Percentiles rank a stretch among this genome's conserved stretches.
These are phyloP conservation scores for Muscicapa striata DNA, from an alignment of 2,797 vertebrate genomes.

Conservation along the genomic window DNA sequence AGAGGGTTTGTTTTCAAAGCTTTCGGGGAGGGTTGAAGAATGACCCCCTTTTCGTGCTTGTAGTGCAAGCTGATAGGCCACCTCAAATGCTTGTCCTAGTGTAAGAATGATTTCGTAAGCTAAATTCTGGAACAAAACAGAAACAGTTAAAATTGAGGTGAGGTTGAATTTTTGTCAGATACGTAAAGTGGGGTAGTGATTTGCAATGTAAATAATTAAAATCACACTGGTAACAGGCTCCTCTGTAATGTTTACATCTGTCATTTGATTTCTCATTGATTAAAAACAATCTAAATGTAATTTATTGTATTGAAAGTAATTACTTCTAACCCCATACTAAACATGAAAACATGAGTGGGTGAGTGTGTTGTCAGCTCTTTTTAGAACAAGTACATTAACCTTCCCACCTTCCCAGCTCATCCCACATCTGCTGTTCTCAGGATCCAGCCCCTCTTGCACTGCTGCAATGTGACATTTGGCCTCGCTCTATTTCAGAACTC, in stretches of 20 bases:
- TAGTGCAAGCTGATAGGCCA: slow-evolving; percentile 97
- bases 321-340: slow-evolving; percentile 10
- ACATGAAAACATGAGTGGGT: background rate
- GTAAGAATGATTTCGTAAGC: slow-evolving; percentile 99
- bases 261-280: slow-evolving; percentile 22
- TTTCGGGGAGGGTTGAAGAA: slow-evolving; percentile 96
- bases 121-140: slow-evolving; percentile 86
- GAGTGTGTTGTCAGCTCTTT: background rate
- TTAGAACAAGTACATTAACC: background rate
- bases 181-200: background rate
- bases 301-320: slow-evolving; percentile 39
- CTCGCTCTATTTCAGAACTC: background rate
- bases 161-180: background rate
- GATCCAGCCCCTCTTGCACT: background rate
- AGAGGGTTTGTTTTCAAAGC: slow-evolving; percentile 96
- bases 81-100: slow-evolving; percentile 97
- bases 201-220: background rate
- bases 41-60: slow-evolving; percentile 98
- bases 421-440: background rate
- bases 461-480: background rate
- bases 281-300: slow-evolving; percentile 40
- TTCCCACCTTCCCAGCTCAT: background rate
- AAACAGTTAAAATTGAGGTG: slow-evolving; percentile 10
- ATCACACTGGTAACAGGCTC: background rate
- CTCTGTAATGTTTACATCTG: slow-evolving; percentile 40